phyloP scores from a whole-genome alignment of 2,888 invertebrate genomes.

The Trichopoda pennipes region DNA sequence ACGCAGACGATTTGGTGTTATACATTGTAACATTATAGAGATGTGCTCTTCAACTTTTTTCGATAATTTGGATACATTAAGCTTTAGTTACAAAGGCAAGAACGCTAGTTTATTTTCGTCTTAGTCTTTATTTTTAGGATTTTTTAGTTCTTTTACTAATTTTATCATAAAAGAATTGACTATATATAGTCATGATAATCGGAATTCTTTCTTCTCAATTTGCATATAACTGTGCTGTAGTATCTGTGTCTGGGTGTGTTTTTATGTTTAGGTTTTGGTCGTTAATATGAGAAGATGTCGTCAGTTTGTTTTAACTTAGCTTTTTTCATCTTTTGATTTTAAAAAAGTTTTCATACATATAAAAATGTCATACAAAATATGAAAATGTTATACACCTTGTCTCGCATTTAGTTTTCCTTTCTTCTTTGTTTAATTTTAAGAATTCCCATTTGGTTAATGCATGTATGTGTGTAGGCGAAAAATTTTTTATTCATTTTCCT shows the following conservation, averaged over 20 bases:
- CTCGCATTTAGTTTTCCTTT: neutral
- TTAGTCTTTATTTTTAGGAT: neutral
- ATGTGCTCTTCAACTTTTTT: too few species aligned
- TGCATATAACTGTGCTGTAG: too few species aligned
- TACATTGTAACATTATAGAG: too few species aligned
- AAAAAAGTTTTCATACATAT: constrained; percentile 30
- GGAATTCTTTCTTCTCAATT: too few species aligned
- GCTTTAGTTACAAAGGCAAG: too few species aligned
- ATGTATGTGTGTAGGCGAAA: constrained; percentile 15
- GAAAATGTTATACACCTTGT: constrained; percentile 26
- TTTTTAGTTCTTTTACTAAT: constrained; percentile 22
- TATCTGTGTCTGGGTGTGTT: neutral
- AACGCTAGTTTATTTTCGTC: neutral
- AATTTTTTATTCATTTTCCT: constrained; percentile 45
- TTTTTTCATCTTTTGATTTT: constrained; percentile 46
- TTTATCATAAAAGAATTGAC: constrained; percentile 48
- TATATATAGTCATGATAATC: too few species aligned
- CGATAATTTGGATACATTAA: too few species aligned
- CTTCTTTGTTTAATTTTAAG: neutral
- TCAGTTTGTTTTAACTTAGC: neutral
- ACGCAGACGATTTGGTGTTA: too few species aligned
- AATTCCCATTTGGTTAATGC: constrained; percentile 28
- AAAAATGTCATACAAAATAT: constrained; percentile 23
- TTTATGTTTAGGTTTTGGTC: neutral
- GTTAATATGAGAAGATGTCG: constrained; percentile 1